Base-by-base conservation (phyloP, 2,888 invertebrate genomes). In the Prosapia bicincta region DNA sequence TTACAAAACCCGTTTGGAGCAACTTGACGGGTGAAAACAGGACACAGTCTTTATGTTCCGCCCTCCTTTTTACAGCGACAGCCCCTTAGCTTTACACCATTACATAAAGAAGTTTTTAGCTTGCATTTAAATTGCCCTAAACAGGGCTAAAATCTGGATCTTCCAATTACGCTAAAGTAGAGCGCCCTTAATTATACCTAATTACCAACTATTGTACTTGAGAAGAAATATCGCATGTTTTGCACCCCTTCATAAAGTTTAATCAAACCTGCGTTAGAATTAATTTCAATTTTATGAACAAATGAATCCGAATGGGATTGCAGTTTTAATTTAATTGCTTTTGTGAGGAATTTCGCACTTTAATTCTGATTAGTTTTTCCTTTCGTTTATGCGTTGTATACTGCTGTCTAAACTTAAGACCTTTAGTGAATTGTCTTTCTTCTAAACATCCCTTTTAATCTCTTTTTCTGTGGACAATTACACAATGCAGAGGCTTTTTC, bases 191-290 rank as follows among this genome's bases (percentile, higher is more conserved):
- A 54, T 54, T 54, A 54, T 54, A 20, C 3, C 20, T 67, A 67
- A 67, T 67, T 26, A 25, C 67, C 26, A 26, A 67, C 67, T 26
- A 26, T 69, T 26, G 30, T 69, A 26, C 26, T 69, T 69, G n/a
- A 26, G 26, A 69, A 23, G 26, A 26, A 28, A 69, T 20, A 15
- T 26, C 25, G n/a, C n/a, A 13, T 9, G 23, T 69, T 69, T 25
- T 28, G 26, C 69, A 23, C 10, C 69, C 2, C 23, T 23, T 26
- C 30, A 26, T 30, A 28, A 28, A 3, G 9, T 28, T n/a, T n/a
- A n/a, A n/a, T n/a, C n/a, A n/a, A n/a, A n/a, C n/a, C n/a, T n/a
- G n/a, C n/a, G n/a, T n/a, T n/a, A n/a, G n/a, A n/a, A n/a, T n/a
- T n/a, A n/a, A n/a, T n/a, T n/a, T n/a, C n/a, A n/a, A n/a, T n/a